Base-by-base conservation (phyloP, 1,140 invertebrate species). In the Triops cancriformis region DNA sequence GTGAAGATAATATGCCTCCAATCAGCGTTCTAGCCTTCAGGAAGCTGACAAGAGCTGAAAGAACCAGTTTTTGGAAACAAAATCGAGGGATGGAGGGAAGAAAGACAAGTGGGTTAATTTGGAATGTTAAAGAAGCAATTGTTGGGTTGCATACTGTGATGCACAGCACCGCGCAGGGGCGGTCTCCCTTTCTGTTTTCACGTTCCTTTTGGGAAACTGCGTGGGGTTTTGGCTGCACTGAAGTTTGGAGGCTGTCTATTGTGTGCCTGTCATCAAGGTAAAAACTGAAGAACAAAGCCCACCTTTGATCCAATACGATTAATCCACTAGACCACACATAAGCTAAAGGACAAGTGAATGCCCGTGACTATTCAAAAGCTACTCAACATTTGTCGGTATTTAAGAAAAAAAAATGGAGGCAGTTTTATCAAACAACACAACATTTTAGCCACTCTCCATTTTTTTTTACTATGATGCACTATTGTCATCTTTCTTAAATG, bases 121-220 rank as follows among this genome's bases (percentile, higher is more conserved):
- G 51, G 51, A 64, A 64, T 64, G 51, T 64, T 64, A 64, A 64
- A 64, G 51, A 64, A 64, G 51, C 51, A 64, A 64, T 64, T 64
- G 51, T 64, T 64, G 51, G 51, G 51, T 64, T 64, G 51, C 51
- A 64, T 23, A 64, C 51, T 64, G 51, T 23, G 51, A 64, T 64
- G 51, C 51, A 64, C 51, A n/a, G 51, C 51, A 64, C 51, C 51
- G 51, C 51, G 51, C 51, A 64, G 51, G 51, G 51, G 51, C 51
- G 51, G 51, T 64, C 51, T 64, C 51, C 51, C 51, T 64, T 64
- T 64, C 51, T 18, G 23, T 64, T 18, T 64, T 64, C 51, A 64
- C 51, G 18, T 64, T 64, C 51, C 51, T 64, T 64, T 64, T 64
- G 3, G 51, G 51, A 64, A 64, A 64, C 51, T 64, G 51, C 51